These are phyloP conservation scores for Drosophila prostipennis DNA, from an alignment of 2,888 invertebrate species.

Conservation along the genomic window DNA sequence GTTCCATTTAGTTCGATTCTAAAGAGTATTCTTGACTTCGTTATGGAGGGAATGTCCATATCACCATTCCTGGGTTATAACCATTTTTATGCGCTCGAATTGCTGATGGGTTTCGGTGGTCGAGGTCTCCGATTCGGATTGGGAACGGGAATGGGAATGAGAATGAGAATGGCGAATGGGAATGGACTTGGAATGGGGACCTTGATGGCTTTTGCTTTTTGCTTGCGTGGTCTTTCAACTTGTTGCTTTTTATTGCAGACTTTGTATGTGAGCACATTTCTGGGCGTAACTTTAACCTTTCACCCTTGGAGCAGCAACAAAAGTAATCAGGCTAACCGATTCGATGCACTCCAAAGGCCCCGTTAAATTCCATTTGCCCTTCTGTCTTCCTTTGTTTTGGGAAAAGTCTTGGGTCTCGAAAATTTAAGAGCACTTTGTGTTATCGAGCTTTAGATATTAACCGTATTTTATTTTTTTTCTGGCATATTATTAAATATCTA, in stretches of 20 bases:
- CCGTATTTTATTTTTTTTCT: too few species aligned
- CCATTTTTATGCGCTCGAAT: constrained; percentile 67
- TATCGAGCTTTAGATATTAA: too few species aligned
- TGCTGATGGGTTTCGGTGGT: constrained; percentile 59
- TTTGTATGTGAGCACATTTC: background rate
- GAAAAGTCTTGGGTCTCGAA: background rate
- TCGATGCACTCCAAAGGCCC: constrained; percentile 65
- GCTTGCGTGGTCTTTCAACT: constrained; percentile 53
- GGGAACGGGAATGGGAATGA: constrained; percentile 5
- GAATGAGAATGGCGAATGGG: constrained; percentile 4
- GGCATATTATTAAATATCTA: too few species aligned
- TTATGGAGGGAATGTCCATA: background rate
- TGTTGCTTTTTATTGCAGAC: constrained; percentile 63
- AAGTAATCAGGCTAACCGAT: constrained; percentile 70
- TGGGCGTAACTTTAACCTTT: constrained; percentile 54
- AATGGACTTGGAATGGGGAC: constrained; percentile 2
- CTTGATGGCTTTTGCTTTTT: constrained; percentile 38
- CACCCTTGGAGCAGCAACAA: constrained; percentile 55
- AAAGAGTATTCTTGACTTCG: constrained; percentile 1
- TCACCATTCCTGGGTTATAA: constrained; percentile 30
- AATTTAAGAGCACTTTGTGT: too few species aligned
- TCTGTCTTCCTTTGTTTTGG: background rate
- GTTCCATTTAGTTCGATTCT: too few species aligned
- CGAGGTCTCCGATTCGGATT: constrained; percentile 5
- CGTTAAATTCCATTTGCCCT: constrained; percentile 18